A percentile compares a stretch with the other conserved stretches of the same genome.
Conservation (phyloP, 1,140 invertebrate species). For the Drosophila biarmipes region DNA sequence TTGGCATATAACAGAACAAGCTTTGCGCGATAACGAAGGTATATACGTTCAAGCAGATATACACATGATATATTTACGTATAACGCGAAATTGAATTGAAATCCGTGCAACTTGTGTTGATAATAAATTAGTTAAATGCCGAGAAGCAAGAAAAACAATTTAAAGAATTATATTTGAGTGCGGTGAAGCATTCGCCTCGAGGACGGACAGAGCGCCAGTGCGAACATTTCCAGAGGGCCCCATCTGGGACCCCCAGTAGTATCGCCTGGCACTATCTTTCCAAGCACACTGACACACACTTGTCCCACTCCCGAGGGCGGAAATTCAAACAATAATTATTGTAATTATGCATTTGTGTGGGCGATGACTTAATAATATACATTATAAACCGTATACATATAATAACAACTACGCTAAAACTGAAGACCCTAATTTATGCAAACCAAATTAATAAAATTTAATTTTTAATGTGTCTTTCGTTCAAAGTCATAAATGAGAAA, state of each 20-base stretch:
- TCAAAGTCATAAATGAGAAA: constrained; percentile 79
- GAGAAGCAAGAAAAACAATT: constrained; percentile 46
- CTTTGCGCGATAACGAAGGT: constrained; percentile 46
- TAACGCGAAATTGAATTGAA: constrained; percentile 37
- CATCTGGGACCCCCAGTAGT: constrained; percentile 33
- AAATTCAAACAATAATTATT: constrained; percentile 79
- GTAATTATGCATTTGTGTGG: constrained; percentile 79
- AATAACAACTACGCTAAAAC: constrained; percentile 75
- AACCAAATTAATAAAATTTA: constrained; percentile 78
- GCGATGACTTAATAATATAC: constrained; percentile 51
- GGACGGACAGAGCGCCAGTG: constrained; percentile 33
- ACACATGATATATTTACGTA: constrained; percentile 64
- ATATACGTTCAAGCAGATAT: constrained; percentile 40
- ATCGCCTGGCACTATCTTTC: constrained; percentile 33
- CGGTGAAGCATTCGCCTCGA: constrained; percentile 36
- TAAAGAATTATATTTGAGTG: constrained; percentile 41
- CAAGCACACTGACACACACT: constrained; percentile 5
- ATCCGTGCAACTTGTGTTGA: constrained; percentile 64
- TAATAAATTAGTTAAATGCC: constrained; percentile 75
- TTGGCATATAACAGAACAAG: constrained; percentile 52
- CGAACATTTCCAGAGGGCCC: constrained; percentile 57
- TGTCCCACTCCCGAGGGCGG: constrained; percentile 23
- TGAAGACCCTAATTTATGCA: constrained; percentile 75
- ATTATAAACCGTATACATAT: constrained; percentile 57
- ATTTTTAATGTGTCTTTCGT: constrained; percentile 84